A percentile compares a stretch with the other conserved stretches of the same genome.
Evolutionary conservation across 2,888 invertebrate species (phyloP).

Genomic region (Rhaphigaster nebulosa): DNA sequence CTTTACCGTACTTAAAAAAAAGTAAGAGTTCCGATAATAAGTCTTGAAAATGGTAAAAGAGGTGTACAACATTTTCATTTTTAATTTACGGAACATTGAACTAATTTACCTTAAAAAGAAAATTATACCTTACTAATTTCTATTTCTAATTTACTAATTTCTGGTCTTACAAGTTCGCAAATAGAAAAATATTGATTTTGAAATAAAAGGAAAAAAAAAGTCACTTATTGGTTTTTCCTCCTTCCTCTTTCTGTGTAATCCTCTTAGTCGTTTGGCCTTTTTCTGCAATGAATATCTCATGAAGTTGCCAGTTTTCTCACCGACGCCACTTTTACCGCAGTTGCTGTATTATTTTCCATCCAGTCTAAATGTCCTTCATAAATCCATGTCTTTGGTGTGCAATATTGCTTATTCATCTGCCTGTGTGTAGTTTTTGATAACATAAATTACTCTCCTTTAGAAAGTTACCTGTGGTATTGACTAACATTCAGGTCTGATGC

Average conservation of each 20-base stretch:
- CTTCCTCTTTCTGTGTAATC: constrained; percentile 24
- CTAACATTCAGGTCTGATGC: neutral
- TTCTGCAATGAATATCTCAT: constrained; percentile 46
- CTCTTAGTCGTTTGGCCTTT: constrained; percentile 31
- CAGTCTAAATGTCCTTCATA: neutral
- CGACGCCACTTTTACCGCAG: constrained; percentile 15
- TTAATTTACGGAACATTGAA: too few species aligned
- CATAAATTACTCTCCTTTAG: neutral
- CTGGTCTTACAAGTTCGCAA: neutral
- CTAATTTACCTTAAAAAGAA: too few species aligned
- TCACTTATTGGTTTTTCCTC: constrained; percentile 6
- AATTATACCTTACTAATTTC: too few species aligned
- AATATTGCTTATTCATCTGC: neutral
- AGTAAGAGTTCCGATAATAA: too few species aligned
- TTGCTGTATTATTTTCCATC: constrained; percentile 15
- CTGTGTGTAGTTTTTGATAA: neutral
- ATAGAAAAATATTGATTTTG: constrained; percentile 5
- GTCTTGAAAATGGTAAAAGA: too few species aligned
- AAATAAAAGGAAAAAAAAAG: neutral
- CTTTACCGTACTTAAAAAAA: too few species aligned
- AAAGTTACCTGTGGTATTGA: neutral
- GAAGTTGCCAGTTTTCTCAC: constrained; percentile 16
- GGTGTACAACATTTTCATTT: too few species aligned
- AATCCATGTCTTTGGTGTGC: neutral
- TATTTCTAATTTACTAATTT: too few species aligned